Percentiles rank a stretch among this genome's conserved stretches.
Evolutionary conservation across 2,888 invertebrate species (phyloP).

Genomic region (Patella pellucida): DNA sequence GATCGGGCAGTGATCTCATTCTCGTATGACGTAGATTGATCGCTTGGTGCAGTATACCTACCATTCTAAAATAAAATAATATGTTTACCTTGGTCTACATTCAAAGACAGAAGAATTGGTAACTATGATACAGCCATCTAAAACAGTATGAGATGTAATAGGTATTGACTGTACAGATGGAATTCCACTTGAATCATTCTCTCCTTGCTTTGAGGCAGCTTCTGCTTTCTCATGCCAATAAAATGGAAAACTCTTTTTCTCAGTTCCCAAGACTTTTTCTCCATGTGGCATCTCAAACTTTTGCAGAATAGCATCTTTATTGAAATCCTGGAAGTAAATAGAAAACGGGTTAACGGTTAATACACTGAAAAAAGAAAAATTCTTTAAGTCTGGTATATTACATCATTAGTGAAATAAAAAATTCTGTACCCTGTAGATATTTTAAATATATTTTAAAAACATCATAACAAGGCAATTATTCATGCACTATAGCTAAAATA

Average conservation of each 20-base stretch:
- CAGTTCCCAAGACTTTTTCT: constrained; percentile 74
- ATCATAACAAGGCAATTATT: too few relatives aligned
- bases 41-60: too few relatives aligned
- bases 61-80: too few relatives aligned
- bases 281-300: constrained; percentile 75
- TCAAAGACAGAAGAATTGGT: constrained; percentile 77
- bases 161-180: constrained; percentile 49
- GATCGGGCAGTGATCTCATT: too few relatives aligned
- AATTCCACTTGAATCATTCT: constrained; percentile 23
- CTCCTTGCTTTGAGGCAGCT: constrained; percentile 23
- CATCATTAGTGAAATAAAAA: too few relatives aligned
- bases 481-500: too few relatives aligned
- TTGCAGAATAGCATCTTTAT: constrained; percentile 75
- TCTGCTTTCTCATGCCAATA: constrained; percentile 61
- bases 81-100: constrained; percentile 74
- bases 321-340: constrained; percentile 74
- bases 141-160: constrained; percentile 60
- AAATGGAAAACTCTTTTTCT: constrained; percentile 71
- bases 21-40: too few relatives aligned
- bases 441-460: neutral
- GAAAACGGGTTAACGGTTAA: neutral
- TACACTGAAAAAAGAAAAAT: too few relatives aligned
- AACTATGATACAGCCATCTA: constrained; percentile 75
- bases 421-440: neutral
- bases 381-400: too few relatives aligned